Base-by-base conservation (phyloP, 2,113 vertebrate species). In the Ovibos moschatus region DNA sequence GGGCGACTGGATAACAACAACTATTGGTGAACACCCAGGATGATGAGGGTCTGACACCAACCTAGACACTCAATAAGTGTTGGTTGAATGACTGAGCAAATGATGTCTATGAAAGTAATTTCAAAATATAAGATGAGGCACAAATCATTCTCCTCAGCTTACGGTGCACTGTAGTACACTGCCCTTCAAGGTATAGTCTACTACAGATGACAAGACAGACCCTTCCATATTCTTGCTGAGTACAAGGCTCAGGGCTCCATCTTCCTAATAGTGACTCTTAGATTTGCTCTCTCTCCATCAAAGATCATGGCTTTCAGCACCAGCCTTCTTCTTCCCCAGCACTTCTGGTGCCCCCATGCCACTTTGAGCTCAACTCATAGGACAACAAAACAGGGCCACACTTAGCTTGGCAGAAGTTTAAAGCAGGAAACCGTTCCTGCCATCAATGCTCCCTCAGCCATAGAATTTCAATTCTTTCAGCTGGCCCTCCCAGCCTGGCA, bases 201-300 rank as follows among this genome's bases (percentile, higher is more conserved):
- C 55, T 50, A 57, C 92, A 91, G 27, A 53, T 47, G 78, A 81
- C 53, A 90, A 30, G 47, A 95, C 40, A 74, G 90, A 76, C 10
- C 16, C 2, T 71, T 91, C 79, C 60, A 84, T 19, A 16, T 36
- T 90, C 55, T 57, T 47, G 14, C 25, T 62, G 5, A 96, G 10
- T 79, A 53, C 28, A 92, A 87, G 90, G 40, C 87, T 91, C 40
- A 85, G 50, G 30, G 15, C 28, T 36, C 14, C 74, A 1, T 94
- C 55, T 94, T 96, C 53, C 50, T 92, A 13, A 43, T 51, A 57
- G n/a, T 81, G 57, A 95, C 89, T 74, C 87, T 96, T 92, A 93
- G 79, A 28, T 89, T 97, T 92, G n/a, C n/a, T 93, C 51, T 89
- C 92, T 95, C 55, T 89, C n/a, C 23, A 88, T 88, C 67, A 21